Conservation (phyloP, 2,113 vertebrate genomes). For the Brachirus orientalis region DNA sequence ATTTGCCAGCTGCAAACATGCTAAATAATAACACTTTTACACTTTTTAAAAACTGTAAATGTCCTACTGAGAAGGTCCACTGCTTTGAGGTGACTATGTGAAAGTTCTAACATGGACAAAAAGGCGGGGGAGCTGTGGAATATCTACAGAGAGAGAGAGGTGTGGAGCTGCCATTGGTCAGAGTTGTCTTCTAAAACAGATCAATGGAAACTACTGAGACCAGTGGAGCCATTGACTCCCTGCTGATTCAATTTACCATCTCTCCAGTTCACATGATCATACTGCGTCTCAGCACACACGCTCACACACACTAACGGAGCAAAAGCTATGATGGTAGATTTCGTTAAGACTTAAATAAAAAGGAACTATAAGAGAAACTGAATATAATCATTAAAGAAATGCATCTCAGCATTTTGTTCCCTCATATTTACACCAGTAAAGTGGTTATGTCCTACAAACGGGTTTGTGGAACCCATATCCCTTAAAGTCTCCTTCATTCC, state of each 20-base stretch:
- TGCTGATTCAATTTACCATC: constrained; percentile 74
- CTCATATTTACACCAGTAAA: not conserved
- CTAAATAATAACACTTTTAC: too few species aligned
- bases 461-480: not conserved
- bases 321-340: not conserved
- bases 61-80: too few species aligned
- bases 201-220: constrained; percentile 71
- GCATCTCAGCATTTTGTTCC: not conserved
- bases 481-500: not conserved
- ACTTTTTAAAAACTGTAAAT: too few species aligned
- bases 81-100: too few species aligned
- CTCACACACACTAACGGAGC: constrained; percentile 8
- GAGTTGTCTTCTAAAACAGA: constrained; percentile 63
- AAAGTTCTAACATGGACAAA: too few species aligned
- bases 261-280: constrained; percentile 61
- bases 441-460: not conserved
- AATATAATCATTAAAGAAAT: not conserved
- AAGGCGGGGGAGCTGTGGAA: too few species aligned
- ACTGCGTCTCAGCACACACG: constrained; percentile 9
- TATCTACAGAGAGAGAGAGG: constrained; percentile 18
- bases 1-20: too few species aligned
- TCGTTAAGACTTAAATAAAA: too few species aligned
- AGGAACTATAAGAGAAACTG: not conserved
- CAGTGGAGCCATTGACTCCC: constrained; percentile 74
- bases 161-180: constrained; percentile 24